These are phyloP conservation scores for Drepanosiphum platanoidis DNA, from an alignment of 2,888 invertebrate genomes.

Conservation along the genomic window DNA sequence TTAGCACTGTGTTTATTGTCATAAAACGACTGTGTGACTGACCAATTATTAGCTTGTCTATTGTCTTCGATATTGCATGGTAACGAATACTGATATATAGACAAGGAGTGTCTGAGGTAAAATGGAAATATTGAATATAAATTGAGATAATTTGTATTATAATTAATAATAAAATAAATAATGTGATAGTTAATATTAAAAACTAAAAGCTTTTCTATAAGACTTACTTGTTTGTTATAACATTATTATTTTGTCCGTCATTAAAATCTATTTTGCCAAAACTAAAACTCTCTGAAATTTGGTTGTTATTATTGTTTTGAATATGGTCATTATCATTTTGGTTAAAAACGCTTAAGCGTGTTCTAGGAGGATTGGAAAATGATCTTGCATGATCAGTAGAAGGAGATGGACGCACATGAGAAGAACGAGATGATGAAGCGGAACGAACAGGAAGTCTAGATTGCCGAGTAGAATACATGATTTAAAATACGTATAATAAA, in stretches of 20 bases:
- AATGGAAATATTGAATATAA: conserved; percentile 33
- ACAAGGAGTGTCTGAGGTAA: conserved; percentile 28
- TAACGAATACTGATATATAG: conserved; percentile 47
- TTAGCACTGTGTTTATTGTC: conserved; percentile 54
- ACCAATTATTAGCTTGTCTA: conserved; percentile 54
- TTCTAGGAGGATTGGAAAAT: conserved; percentile 44
- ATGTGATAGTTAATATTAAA: neutral
- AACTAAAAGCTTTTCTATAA: neutral
- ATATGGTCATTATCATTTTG: conserved; percentile 50
- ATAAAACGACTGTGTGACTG: conserved; percentile 48
- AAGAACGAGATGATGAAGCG: conserved; percentile 47
- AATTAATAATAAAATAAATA: neutral
- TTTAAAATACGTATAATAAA: neutral
- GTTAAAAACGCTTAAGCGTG: conserved; percentile 25
- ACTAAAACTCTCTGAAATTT: conserved; percentile 28
- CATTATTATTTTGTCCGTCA: conserved; percentile 55
- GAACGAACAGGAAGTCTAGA: conserved; percentile 58
- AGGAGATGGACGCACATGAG: conserved; percentile 22
- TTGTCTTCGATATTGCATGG: conserved; percentile 45
- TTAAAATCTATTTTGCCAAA: conserved; percentile 54
- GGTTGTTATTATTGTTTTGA: conserved; percentile 45
- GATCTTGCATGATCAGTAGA: conserved; percentile 23
- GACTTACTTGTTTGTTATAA: conserved; percentile 46
- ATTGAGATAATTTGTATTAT: neutral
- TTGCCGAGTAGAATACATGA: conserved; percentile 46